Base-by-base conservation (phyloP, 2,888 invertebrate species). In the Dascillus cervinus region DNA sequence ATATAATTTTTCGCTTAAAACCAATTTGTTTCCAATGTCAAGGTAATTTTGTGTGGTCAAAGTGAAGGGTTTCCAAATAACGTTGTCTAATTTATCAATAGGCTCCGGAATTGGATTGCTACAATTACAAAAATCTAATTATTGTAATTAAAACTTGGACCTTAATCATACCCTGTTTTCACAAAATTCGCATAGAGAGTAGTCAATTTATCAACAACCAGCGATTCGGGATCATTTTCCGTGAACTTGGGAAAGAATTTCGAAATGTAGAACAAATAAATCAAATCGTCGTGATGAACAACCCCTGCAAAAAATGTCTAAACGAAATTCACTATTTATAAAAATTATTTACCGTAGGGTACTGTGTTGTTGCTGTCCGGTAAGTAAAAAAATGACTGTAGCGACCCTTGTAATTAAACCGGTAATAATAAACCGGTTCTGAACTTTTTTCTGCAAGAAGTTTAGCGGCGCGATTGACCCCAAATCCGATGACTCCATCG, bases 321-420 rank as follows among this genome's bases (percentile, higher is more conserved):
- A 17, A 8, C 4, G 8, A 17, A 8, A 17, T 6, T 4, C 4
- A 17, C 5, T 6, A 17, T 4, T 46, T 31, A 17, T 17, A 8
- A 8, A 17, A 17, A 17, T 8, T 17, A 4, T 5, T 37, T 46
- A 47, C 51, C 51, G 26, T 41, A 49, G n/a, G 50, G 47, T 13
- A 41, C 28, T 4, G 44, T 44, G 10, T 62, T 66, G 10, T 60
- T 60, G 9, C 71, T 70, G 23, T 58, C 62, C 0, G 71, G 68
- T 47, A 72, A 70, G 37, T 70, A 67, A 17, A 67, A 17, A 67
- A 67, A 44, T 71, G 69, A 48, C 78, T 77, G 44, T 67, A 70
- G 38, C 71, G 63, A 2, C 80, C 79, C 48, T 74, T 66, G 53
- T 74, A 79, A 3, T 69, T 64, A 46, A 79, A 78, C 23, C 70